Evolutionary conservation across 2,113 vertebrate genomes (phyloP).

Genomic region (Pachycephala philippinensis): DNA sequence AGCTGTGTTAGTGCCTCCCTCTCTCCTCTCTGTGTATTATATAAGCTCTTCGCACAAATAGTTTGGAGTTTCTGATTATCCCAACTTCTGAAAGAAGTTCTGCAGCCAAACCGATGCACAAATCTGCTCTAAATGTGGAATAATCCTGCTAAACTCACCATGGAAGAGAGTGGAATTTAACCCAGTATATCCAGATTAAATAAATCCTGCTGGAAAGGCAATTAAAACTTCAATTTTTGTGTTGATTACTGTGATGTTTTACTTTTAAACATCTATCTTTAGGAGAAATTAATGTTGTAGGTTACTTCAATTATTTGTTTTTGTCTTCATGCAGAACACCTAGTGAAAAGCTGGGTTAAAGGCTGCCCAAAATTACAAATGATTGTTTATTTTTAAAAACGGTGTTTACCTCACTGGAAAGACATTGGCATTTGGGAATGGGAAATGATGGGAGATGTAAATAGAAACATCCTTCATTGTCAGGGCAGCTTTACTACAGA

Average conservation of each 20-base stretch:
- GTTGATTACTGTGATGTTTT: background rate
- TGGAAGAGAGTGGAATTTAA: background rate
- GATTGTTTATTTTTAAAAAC: background rate
- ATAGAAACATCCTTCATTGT: background rate
- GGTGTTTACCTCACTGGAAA: background rate
- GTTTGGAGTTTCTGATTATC: background rate
- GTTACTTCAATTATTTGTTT: background rate
- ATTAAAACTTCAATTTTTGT: background rate
- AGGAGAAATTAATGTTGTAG: background rate
- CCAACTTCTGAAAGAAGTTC: background rate
- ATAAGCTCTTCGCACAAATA: background rate
- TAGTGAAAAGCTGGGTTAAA: background rate
- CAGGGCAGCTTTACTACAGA: background rate
- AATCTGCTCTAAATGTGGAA: background rate
- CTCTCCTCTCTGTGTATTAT: accelerated
- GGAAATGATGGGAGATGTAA: conserved; percentile 2
- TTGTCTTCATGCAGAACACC: background rate
- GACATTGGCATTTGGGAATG: background rate
- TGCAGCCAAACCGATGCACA: background rate
- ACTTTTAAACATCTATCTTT: background rate
- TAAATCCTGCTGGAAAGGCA: background rate
- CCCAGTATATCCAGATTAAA: background rate
- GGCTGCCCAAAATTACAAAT: background rate
- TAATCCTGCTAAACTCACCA: background rate
- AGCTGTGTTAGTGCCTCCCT: background rate